These are phyloP conservation scores for Anguilla anguilla DNA, from an alignment of 2,797 vertebrate species.

Conservation along the genomic window DNA sequence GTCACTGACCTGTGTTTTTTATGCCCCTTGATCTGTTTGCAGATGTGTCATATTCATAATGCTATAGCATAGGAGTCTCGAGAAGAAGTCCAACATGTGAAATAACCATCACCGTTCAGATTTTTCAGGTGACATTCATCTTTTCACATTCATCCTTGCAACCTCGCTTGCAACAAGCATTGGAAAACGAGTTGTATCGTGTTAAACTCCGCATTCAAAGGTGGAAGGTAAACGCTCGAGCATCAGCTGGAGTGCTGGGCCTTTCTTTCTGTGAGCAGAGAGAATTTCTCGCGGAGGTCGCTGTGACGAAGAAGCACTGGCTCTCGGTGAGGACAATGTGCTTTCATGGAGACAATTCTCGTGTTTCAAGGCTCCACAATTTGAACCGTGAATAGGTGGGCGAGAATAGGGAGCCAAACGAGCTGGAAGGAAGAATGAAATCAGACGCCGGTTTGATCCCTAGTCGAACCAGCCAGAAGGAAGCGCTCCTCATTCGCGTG, in stretches of 20 bases:
- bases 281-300: conserved; percentile 17
- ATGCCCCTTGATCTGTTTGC: neutral
- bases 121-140: conserved; percentile 2
- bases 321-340: conserved; percentile 30
- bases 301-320: conserved; percentile 11
- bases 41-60: neutral
- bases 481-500: conserved; percentile 57
- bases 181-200: neutral
- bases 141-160: neutral
- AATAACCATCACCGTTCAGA: conserved; percentile 1
- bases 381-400: conserved; percentile 56
- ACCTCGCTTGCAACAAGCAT: neutral
- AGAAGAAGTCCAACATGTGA: neutral
- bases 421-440: conserved; percentile 64
- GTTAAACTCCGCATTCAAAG: conserved; percentile 18
- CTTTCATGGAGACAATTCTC: conserved; percentile 35
- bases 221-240: conserved; percentile 25
- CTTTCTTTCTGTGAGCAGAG: conserved; percentile 24
- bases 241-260: conserved; percentile 29
- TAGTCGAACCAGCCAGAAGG: conserved; percentile 47
- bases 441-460: conserved; percentile 73
- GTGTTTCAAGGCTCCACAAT: conserved; percentile 59
- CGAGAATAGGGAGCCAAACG: conserved; percentile 30
- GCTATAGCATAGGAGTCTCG: neutral
- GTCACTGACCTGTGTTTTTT: neutral